Base-by-base conservation (phyloP, 2,797 vertebrate genomes). In the Holocentrus rufus region DNA sequence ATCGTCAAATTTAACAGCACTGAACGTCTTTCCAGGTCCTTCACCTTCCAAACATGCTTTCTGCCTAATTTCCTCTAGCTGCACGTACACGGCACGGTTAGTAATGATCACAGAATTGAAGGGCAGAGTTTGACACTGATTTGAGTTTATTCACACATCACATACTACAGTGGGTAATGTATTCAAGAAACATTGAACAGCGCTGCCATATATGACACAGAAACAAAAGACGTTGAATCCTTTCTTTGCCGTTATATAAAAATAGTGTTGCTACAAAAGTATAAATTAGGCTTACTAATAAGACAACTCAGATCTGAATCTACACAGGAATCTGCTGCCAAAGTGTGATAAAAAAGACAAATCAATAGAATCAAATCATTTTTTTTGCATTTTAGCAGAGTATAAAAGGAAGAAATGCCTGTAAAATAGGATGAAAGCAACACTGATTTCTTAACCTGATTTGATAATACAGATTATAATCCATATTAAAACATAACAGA, bases 191-290 rank as follows among this genome's bases (percentile, higher is more conserved):
- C 95, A 95, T 92, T 94, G 93, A 95, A 93, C 92, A 93, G 94
- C 74, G 93, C 94, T 91, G 95, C 93, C 95, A 92, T 93, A 94
- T 89, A 90, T 89, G 87, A 94, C 88, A 93, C 88, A 88, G 80
- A 78, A 85, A 66, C 64, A 61, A 90, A 91, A 95, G 67, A 90
- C 77, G 93, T 92, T 88, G 89, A 94, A 94, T 95, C 94, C 92
- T 95, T 95, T 94, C 92, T 93, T 94, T 88, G 93, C 94, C 94
- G 90, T 92, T 95, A 95, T 98, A 98, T 96, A 98, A 98, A 99
- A 98, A 99, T 97, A 97, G 95, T 96, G 97, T 97, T 95, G 96
- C 97, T 99, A 98, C 96, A 99, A 98, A 98, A 98, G 96, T 98
- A 98, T 97, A 98, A 98, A 98, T 96, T 96, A 98, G 96, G 95